These are phyloP conservation scores for Harpagus bidentatus DNA, from an alignment of 2,113 vertebrate genomes.

Conservation along the genomic window DNA sequence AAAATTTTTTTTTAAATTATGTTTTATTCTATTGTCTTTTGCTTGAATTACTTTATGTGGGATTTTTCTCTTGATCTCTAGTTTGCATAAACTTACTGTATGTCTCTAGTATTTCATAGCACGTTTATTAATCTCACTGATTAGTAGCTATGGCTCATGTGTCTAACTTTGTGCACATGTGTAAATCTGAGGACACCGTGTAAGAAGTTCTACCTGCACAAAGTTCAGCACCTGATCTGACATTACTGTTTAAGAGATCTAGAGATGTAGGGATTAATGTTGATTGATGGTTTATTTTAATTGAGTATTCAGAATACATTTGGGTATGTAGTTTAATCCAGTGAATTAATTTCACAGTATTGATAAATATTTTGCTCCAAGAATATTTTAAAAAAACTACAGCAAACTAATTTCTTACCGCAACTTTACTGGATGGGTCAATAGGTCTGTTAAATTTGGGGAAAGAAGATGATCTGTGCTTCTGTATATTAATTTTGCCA, in stretches of 20 bases:
- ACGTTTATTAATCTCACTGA: background rate
- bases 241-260: background rate
- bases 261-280: accelerated
- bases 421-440: background rate
- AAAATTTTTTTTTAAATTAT: background rate
- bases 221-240: background rate
- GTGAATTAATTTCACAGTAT: background rate
- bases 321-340: background rate
- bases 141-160: background rate
- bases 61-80: background rate
- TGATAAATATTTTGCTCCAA: background rate
- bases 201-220: background rate
- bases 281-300: background rate
- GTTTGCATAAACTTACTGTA: background rate
- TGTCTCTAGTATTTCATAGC: background rate
- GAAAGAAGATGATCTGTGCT: background rate
- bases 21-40: background rate
- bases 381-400: background rate
- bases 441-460: background rate
- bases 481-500: background rate
- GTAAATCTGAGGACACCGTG: background rate
- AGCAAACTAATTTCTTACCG: background rate
- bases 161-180: background rate
- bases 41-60: background rate
- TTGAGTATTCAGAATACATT: background rate